Base-by-base conservation (phyloP, 2,797 vertebrate genomes). In the Periparus ater region DNA sequence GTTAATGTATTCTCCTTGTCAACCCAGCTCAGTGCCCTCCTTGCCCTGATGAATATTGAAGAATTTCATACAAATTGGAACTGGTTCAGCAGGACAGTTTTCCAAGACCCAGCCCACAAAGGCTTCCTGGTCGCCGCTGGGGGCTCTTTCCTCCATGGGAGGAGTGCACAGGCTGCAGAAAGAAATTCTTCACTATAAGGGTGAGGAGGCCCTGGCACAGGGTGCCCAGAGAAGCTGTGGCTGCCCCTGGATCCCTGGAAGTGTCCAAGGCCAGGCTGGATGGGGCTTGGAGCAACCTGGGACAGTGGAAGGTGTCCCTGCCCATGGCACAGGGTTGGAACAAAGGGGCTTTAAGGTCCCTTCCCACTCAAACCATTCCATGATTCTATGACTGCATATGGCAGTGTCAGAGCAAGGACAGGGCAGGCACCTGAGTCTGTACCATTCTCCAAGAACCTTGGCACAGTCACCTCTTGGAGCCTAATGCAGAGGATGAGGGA, bases 31-130 rank as follows among this genome's bases (percentile, higher is more conserved):
- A 29, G 5, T 95, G 85, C 62, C 72, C 91, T 96, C 75, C 81
- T 54, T 95, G 85, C 82, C 76, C 85, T 96, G 79, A 95, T 95
- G 93, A 96, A 96, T 96, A 93, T 85, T 95, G 95, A 96, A 85
- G 87, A 72, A 89, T 88, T 84, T 85, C 93, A 96, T 91, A 93
- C 96, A 96, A 96, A 95, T 85, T 83, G 72, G 87, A 95, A 96
- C 96, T 80, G 87, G 95, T 93, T 96, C 87, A 83, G 75, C 96
- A 85, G 87, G 95, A 87, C 95, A 85, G 65, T 91, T 93, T 94
- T 92, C 58, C 65, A 71, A 74, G 55, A 63, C 67, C 47, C 78
- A 95, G 60, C 85, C 82, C 76, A 80, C 85, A 71, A 72, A 23
- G 68, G 79, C 65, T 95, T 94, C 94, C 89, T 67, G 61, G 81